Evolutionary conservation across 2,797 vertebrate genomes (phyloP).

Genomic region (Paratrypauchen microcephalus): DNA sequence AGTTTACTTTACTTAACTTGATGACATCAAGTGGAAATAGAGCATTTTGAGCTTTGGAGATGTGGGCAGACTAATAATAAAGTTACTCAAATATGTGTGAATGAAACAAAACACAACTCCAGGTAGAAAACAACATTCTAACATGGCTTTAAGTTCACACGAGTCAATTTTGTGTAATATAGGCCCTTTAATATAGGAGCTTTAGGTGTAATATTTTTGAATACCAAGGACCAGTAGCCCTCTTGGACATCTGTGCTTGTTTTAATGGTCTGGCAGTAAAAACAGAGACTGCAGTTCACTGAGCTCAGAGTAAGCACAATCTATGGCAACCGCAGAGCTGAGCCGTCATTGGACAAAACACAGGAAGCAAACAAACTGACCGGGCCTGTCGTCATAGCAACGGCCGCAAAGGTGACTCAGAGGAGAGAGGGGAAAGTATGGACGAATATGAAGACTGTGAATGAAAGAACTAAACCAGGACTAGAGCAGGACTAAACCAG

Average conservation of each 20-base stretch:
- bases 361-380: slow-evolving; percentile 55
- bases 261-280: neutral
- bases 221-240: neutral
- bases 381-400: slow-evolving; percentile 70
- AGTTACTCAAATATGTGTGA: too few relatives aligned
- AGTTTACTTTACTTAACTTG: too few relatives aligned
- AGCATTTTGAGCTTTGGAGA: too few relatives aligned
- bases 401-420: slow-evolving; percentile 73
- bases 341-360: slow-evolving; percentile 38
- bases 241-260: slow-evolving; percentile 1
- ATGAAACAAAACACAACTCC: too few relatives aligned
- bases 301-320: slow-evolving; percentile 40
- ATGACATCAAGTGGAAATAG: too few relatives aligned
- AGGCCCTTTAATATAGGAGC: neutral
- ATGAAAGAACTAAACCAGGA: neutral
- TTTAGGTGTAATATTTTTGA: neutral
- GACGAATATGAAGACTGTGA: neutral
- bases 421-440: slow-evolving; percentile 1
- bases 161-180: too few relatives aligned
- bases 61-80: too few relatives aligned
- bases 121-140: too few relatives aligned
- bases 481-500: neutral
- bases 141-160: too few relatives aligned
- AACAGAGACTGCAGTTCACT: slow-evolving; percentile 12
- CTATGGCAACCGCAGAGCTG: slow-evolving; percentile 57